Evolutionary conservation across 2,113 vertebrate genomes (phyloP).

Genomic region (Trochalopteron elliotii): DNA sequence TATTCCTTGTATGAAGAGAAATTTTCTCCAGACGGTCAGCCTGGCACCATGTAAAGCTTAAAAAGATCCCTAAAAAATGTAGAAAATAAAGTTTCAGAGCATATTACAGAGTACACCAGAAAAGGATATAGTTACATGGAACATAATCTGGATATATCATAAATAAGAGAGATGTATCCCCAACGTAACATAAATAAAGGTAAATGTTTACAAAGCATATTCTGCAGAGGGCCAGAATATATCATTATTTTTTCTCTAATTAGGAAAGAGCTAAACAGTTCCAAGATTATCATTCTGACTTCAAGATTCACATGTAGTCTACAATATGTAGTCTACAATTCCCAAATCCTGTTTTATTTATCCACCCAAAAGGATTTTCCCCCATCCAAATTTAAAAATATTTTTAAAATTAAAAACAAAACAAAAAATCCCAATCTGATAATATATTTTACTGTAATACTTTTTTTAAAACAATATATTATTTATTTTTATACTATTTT

Average conservation of each 20-base stretch:
- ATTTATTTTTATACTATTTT: background rate
- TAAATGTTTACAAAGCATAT: background rate
- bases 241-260: background rate
- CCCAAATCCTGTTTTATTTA: background rate
- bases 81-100: background rate
- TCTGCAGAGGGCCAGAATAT: background rate
- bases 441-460: background rate
- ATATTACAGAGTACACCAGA: background rate
- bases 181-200: background rate
- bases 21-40: background rate
- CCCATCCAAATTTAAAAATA: background rate
- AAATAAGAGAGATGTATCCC: background rate
- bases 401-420: background rate
- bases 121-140: background rate
- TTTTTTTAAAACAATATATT: background rate
- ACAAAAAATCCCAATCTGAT: rapidly evolving
- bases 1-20: background rate
- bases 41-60: background rate
- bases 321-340: background rate
- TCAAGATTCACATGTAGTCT: background rate
- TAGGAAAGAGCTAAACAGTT: background rate
- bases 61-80: background rate
- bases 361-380: background rate
- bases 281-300: background rate
- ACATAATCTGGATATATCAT: background rate